Conservation (phyloP, 2,113 vertebrate genomes). For the Pollachius pollachius region DNA sequence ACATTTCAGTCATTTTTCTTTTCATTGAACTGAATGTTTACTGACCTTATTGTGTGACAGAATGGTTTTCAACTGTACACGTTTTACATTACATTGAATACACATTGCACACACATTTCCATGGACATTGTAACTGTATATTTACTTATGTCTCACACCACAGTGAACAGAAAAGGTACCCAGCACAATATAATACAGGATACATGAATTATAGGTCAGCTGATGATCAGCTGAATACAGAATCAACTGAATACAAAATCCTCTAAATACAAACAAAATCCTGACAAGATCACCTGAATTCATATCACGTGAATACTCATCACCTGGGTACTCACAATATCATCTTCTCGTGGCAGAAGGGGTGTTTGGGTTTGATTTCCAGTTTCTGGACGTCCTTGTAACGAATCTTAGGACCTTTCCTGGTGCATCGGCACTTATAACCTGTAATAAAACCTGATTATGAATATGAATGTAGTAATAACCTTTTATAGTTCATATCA, state of each 20-base stretch:
- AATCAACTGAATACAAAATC: no score
- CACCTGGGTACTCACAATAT: conserved; percentile 84
- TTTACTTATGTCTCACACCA: not conserved
- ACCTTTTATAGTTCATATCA: not conserved
- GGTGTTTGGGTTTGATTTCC: conserved; percentile 96
- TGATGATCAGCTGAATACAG: no score
- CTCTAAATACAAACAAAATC: no score
- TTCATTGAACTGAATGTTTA: not conserved
- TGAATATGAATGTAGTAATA: not conserved
- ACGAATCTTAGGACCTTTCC: conserved; percentile 96
- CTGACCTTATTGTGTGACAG: not conserved
- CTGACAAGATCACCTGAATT: no score
- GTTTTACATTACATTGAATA: not conserved
- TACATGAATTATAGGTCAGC: no score
- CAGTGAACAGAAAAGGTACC: not conserved
- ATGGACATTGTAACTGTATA: not conserved
- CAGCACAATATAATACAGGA: not conserved
- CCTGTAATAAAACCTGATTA: conserved; percentile 26
- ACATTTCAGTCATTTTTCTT: not conserved
- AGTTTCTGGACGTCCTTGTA: conserved; percentile 97
- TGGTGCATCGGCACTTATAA: conserved; percentile 95
- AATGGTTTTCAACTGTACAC: not conserved
- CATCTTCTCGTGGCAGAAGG: conserved; percentile 96
- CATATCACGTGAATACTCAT: conserved; percentile 19
- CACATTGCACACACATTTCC: no score